Evolutionary conservation across 1,140 invertebrate genomes (phyloP).

Genomic region (Cryptotermes secundus): DNA sequence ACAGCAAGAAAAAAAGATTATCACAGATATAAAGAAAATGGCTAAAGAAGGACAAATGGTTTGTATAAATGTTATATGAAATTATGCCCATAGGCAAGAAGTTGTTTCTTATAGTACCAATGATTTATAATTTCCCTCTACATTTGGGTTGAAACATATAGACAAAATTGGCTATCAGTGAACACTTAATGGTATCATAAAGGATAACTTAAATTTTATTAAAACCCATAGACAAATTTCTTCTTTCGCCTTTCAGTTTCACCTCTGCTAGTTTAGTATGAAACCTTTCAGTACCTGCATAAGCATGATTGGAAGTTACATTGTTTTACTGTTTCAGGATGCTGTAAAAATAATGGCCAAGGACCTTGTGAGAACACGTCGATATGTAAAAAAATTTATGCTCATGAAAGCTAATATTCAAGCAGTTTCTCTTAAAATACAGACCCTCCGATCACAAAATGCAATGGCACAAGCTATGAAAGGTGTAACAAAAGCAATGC

Average conservation of each 20-base stretch:
- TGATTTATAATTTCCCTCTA: no score
- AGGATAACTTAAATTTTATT: no score
- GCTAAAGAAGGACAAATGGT: conserved; percentile 99
- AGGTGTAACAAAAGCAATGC: conserved; percentile 98
- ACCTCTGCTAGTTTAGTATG: no score
- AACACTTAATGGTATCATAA: no score
- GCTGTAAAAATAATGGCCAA: conserved; percentile 99
- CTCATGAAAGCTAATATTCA: conserved; percentile 99
- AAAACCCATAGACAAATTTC: no score
- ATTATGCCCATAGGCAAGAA: background rate
- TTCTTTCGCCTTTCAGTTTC: no score
- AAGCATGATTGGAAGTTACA: background rate
- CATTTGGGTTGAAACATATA: no score
- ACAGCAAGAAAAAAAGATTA: conserved; percentile 98
- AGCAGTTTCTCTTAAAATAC: conserved; percentile 97
- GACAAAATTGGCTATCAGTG: no score
- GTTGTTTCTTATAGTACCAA: background rate
- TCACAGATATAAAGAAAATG: conserved; percentile 97
- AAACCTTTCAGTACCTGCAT: no score
- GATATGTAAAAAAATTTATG: conserved; percentile 98
- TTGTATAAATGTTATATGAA: conserved; percentile 39
- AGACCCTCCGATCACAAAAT: conserved; percentile 97
- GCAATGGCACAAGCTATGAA: conserved; percentile 99
- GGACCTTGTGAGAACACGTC: conserved; percentile 93
- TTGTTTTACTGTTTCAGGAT: conserved; percentile 65